Percentiles rank a stretch among this genome's conserved stretches.
Conservation (phyloP, 1,140 invertebrate genomes). For the Oncopodura yosiiana region DNA sequence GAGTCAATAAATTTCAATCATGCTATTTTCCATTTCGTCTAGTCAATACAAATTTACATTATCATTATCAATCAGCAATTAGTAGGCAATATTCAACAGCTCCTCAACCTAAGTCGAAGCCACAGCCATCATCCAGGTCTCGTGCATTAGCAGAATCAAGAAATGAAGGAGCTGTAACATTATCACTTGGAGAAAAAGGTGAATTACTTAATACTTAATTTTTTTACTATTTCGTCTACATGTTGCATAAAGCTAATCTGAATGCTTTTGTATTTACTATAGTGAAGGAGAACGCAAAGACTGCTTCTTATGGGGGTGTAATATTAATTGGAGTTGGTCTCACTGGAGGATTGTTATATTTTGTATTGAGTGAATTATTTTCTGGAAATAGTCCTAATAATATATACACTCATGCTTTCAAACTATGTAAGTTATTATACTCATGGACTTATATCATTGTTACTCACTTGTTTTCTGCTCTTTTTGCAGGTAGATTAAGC, state of each 20-base stretch:
- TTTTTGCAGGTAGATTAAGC: too few relatives aligned
- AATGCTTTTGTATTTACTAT: conserved; percentile 36
- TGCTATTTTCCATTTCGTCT: too few relatives aligned
- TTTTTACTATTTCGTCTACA: neutral
- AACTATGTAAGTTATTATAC: conserved; percentile 52
- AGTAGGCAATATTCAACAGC: too few relatives aligned
- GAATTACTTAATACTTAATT: neutral
- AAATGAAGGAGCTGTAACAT: conserved; percentile 9
- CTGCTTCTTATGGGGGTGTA: conserved; percentile 67
- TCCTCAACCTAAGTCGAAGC: too few relatives aligned
- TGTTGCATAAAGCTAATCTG: neutral
- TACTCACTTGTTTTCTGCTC: too few relatives aligned
- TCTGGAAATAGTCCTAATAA: conserved; percentile 74
- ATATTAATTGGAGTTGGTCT: conserved; percentile 66
- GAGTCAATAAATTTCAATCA: too few relatives aligned
- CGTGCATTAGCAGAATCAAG: neutral
- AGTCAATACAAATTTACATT: too few relatives aligned
- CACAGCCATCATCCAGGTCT: too few relatives aligned
- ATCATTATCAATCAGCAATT: too few relatives aligned
- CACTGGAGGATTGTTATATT: conserved; percentile 67
- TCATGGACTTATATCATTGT: too few relatives aligned
- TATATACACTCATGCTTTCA: conserved; percentile 66
- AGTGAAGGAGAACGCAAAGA: conserved; percentile 80
- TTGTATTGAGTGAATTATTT: conserved; percentile 73
- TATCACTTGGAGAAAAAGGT: conserved; percentile 28